Conservation (phyloP, 1,140 invertebrate species). For the Neomicropteryx cornuta region DNA sequence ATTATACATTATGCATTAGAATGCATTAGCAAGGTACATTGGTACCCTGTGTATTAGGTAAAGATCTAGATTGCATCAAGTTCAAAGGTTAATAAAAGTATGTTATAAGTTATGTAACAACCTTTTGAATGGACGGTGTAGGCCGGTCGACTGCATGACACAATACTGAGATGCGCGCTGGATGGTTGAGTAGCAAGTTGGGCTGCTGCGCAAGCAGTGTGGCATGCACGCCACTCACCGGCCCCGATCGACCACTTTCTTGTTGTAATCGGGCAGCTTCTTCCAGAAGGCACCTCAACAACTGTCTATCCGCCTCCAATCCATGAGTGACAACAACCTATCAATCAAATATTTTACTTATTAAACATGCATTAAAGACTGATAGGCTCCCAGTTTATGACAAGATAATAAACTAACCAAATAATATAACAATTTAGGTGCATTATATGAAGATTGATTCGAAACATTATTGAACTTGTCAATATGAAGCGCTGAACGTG, state of each 20-base stretch:
- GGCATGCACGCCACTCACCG: slow-evolving; percentile 25
- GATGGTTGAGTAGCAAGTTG: slow-evolving; percentile 28
- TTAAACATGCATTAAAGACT: not conserved
- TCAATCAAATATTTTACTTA: slow-evolving; percentile 7
- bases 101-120: too few species aligned
- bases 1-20: too few species aligned
- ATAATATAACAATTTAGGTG: not conserved
- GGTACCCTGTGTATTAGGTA: too few species aligned
- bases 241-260: slow-evolving; percentile 28
- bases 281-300: slow-evolving; percentile 25
- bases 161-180: slow-evolving; percentile 33
- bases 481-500: not conserved
- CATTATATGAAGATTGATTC: not conserved
- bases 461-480: slow-evolving; percentile 1
- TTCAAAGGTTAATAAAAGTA: too few species aligned
- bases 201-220: slow-evolving; percentile 28
- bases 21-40: too few species aligned
- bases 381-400: not conserved
- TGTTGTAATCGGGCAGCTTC: not conserved
- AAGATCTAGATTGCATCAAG: too few species aligned
- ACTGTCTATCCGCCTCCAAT: slow-evolving; percentile 35
- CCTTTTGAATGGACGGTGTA: slow-evolving; percentile 28
- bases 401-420: not conserved
- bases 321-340: slow-evolving; percentile 33
- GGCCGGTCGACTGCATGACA: slow-evolving; percentile 31